Evolutionary conservation across 2,888 invertebrate species (phyloP).

Genomic region (Spodoptera exigua): DNA sequence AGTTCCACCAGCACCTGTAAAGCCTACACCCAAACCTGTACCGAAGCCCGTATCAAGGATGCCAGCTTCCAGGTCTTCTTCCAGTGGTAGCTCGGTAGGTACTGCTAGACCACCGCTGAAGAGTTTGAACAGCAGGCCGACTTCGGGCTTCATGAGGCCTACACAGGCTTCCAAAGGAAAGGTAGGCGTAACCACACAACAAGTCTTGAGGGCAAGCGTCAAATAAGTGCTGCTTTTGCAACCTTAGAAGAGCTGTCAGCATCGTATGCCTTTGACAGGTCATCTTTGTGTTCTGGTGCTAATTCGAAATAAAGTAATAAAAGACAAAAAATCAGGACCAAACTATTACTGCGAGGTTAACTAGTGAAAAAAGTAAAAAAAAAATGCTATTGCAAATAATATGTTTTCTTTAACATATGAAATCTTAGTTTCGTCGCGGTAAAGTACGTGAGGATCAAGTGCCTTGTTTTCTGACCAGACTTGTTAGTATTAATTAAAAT

Average conservation of each 20-base stretch:
- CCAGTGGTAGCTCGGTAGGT: constrained; percentile 86
- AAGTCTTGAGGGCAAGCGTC: constrained; percentile 73
- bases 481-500: constrained; percentile 62
- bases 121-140: constrained; percentile 69
- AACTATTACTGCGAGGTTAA: constrained; percentile 41
- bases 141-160: constrained; percentile 94
- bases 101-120: constrained; percentile 83
- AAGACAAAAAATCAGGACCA: constrained; percentile 48
- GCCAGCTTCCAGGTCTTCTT: constrained; percentile 85
- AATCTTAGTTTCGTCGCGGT: constrained; percentile 35
- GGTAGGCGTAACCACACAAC: constrained; percentile 73
- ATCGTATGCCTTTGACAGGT: constrained; percentile 37
- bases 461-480: constrained; percentile 56
- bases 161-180: constrained; percentile 95
- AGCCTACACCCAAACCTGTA: constrained; percentile 85
- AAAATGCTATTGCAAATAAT: constrained; percentile 10
- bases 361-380: constrained; percentile 39
- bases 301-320: constrained; percentile 38
- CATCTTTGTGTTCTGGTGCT: constrained; percentile 51
- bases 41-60: constrained; percentile 78
- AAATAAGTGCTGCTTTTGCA: constrained; percentile 64
- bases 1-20: constrained; percentile 86
- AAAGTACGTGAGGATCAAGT: constrained; percentile 52
- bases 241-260: constrained; percentile 40
- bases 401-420: constrained; percentile 21